phyloP scores from a whole-genome alignment of 1,140 invertebrate species.

The Cecropterus lyciades region DNA sequence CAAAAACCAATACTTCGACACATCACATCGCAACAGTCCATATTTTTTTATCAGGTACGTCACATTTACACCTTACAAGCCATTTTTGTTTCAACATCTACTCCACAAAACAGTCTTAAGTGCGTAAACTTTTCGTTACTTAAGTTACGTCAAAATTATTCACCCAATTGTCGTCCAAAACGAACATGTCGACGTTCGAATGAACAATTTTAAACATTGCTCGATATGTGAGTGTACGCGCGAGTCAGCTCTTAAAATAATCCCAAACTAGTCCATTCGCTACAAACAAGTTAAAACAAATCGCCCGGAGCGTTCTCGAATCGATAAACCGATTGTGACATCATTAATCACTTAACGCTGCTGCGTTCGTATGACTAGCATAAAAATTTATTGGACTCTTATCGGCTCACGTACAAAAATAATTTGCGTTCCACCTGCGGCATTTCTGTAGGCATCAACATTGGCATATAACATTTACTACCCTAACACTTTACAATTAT shows the following conservation, averaged over 20 bases:
- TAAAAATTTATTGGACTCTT: slow-evolving; percentile 53
- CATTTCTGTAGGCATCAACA: slow-evolving; percentile 15
- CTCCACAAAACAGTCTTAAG: slow-evolving; percentile 31
- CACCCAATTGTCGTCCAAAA: slow-evolving; percentile 23
- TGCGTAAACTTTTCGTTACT: slow-evolving; percentile 31
- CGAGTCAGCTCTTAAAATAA: slow-evolving; percentile 54
- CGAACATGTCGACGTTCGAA: slow-evolving; percentile 17
- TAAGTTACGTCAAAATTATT: slow-evolving; percentile 22
- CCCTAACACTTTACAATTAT: slow-evolving; percentile 21
- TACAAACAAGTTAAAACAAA: slow-evolving; percentile 72
- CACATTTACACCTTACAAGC: slow-evolving; percentile 32
- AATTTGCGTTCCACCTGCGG: slow-evolving; percentile 22
- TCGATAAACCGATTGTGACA: slow-evolving; percentile 34
- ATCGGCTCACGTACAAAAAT: slow-evolving; percentile 33
- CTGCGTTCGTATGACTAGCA: slow-evolving; percentile 52
- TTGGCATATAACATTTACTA: slow-evolving; percentile 19
- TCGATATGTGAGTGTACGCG: slow-evolving; percentile 37
- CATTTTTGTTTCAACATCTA: slow-evolving; percentile 24
- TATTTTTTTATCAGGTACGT: slow-evolving; percentile 31
- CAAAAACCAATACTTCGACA: slow-evolving; percentile 24
- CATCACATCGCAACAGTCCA: slow-evolving; percentile 11
- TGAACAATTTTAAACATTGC: slow-evolving; percentile 24
- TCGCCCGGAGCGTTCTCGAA: slow-evolving; percentile 61
- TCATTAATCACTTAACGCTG: slow-evolving; percentile 31
- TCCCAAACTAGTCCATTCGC: slow-evolving; percentile 64